These are phyloP conservation scores for Gymnogyps californianus DNA, from an alignment of 2,113 vertebrate genomes.

Conservation along the genomic window DNA sequence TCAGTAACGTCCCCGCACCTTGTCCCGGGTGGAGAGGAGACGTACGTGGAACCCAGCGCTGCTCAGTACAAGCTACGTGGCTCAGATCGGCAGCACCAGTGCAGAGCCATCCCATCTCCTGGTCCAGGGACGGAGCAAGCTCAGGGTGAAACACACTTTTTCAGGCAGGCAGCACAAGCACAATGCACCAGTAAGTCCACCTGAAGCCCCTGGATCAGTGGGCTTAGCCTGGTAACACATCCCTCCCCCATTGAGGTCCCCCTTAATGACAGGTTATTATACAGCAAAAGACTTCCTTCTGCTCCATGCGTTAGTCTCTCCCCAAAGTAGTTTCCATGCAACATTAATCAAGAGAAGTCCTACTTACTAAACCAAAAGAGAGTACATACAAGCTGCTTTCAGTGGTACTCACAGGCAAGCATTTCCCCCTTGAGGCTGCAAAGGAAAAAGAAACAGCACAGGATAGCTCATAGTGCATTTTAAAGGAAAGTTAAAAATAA, in stretches of 20 bases:
- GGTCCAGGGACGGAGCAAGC: not conserved
- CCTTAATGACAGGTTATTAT: not conserved
- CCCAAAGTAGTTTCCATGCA: not conserved
- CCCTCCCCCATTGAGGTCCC: not conserved
- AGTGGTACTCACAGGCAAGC: conserved; percentile 79
- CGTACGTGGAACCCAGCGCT: accelerated
- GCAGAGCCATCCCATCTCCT: accelerated
- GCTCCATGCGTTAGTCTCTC: not conserved
- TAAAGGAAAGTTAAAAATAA: not conserved
- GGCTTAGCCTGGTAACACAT: not conserved
- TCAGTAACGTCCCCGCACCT: accelerated
- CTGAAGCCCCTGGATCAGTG: not conserved
- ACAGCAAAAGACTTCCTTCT: not conserved
- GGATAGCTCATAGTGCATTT: not conserved
- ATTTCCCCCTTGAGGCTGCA: conserved; percentile 78
- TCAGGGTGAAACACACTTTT: accelerated
- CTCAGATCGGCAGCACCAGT: not conserved
- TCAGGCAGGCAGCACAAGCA: not conserved
- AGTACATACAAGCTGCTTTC: conserved; percentile 2
- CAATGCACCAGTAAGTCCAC: not conserved
- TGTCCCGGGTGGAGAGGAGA: not conserved
- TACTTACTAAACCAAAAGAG: conserved; percentile 23
- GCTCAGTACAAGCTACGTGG: accelerated
- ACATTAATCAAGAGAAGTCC: not conserved
- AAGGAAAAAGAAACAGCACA: conserved; percentile 65